These are phyloP conservation scores for Chitala chitala DNA, from an alignment of 2,113 vertebrate genomes.

Conservation along the genomic window DNA sequence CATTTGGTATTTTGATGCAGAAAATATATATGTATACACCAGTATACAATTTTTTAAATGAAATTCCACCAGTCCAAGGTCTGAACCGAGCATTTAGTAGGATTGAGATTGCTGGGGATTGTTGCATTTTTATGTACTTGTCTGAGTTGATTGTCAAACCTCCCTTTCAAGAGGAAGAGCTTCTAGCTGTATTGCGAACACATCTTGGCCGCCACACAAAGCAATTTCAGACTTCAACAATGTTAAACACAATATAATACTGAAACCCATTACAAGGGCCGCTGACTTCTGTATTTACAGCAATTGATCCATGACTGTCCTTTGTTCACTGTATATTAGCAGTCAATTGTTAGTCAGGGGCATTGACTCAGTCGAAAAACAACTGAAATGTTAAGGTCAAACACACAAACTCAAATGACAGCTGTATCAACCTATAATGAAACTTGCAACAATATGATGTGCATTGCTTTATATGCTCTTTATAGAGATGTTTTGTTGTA, in stretches of 20 bases:
- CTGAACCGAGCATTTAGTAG: background rate
- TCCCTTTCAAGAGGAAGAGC: background rate
- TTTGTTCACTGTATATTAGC: slow-evolving; percentile 26
- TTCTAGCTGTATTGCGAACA: background rate
- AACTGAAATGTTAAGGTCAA: slow-evolving; percentile 1
- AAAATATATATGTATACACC: too few species aligned
- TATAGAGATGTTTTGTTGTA: background rate
- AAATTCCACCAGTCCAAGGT: too few species aligned
- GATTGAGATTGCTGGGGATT: background rate
- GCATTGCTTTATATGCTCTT: background rate
- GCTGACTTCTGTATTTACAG: slow-evolving; percentile 22
- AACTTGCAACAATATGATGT: background rate
- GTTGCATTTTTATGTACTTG: background rate
- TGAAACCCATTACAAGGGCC: slow-evolving; percentile 30
- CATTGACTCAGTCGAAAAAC: slow-evolving; percentile 1
- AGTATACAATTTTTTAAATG: too few species aligned
- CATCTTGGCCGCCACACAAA: slow-evolving; percentile 8
- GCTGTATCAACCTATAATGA: slow-evolving; percentile 8
- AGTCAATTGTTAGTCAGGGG: slow-evolving; percentile 23
- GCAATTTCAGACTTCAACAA: slow-evolving; percentile 14
- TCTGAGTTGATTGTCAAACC: too few species aligned
- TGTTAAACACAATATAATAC: slow-evolving; percentile 32
- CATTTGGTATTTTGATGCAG: too few species aligned
- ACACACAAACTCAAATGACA: background rate
- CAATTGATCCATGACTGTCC: slow-evolving; percentile 31